Conservation (phyloP, 2,888 invertebrate species). For the Diarsia dahlii region DNA sequence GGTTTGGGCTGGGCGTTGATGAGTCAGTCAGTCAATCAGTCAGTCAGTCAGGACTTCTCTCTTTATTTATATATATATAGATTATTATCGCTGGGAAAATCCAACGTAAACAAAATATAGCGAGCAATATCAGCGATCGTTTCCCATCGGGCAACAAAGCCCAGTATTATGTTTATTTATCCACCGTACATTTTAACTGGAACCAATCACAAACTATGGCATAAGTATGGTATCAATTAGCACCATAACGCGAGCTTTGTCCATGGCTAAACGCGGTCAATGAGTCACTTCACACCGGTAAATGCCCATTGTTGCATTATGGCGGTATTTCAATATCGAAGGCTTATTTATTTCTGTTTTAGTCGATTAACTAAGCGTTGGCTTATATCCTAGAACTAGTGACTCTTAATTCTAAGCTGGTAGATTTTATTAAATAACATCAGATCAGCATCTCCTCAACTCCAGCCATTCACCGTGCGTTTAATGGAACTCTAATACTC, state of each 20-base stretch:
- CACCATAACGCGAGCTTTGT: constrained; percentile 67
- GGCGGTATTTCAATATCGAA: constrained; percentile 50
- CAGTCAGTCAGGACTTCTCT: too few species aligned
- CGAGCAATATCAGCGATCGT: constrained; percentile 15
- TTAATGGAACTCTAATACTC: not conserved
- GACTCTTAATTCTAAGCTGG: not conserved
- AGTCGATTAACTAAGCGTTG: not conserved
- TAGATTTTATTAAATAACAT: not conserved
- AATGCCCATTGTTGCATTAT: constrained; percentile 64
- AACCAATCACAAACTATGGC: constrained; percentile 67
- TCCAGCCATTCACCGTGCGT: not conserved
- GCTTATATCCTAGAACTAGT: not conserved
- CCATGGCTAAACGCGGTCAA: constrained; percentile 67
- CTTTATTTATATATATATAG: too few species aligned
- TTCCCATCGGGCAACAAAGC: constrained; percentile 51
- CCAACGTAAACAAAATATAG: constrained; percentile 19
- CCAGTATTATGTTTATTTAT: constrained; percentile 66
- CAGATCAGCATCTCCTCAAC: not conserved
- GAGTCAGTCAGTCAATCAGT: too few species aligned
- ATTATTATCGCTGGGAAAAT: constrained; percentile 7
- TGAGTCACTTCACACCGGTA: constrained; percentile 66
- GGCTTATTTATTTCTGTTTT: constrained; percentile 36
- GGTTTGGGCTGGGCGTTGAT: too few species aligned
- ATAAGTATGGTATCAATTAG: constrained; percentile 68
- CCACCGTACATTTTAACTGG: constrained; percentile 65